A percentile compares a stretch with the other conserved stretches of the same genome.
Evolutionary conservation across 1,140 invertebrate species (phyloP).

Genomic region (Limonius californicus): DNA sequence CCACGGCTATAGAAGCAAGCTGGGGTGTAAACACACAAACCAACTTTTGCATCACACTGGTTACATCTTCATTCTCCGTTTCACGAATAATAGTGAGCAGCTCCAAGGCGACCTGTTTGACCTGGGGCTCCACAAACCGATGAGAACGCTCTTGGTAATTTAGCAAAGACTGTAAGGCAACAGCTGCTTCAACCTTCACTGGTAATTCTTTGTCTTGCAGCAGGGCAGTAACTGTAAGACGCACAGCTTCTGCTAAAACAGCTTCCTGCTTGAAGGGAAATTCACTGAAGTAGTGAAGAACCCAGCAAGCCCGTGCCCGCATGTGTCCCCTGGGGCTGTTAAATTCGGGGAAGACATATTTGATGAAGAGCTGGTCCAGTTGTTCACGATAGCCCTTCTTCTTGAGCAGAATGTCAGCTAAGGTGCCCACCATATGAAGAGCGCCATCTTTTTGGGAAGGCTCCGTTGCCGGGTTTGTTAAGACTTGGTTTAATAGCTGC

Average conservation of each 20-base stretch:
- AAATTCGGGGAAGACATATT: conserved; percentile 94
- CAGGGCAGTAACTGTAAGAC: conserved; percentile 73
- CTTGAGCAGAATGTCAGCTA: conserved; percentile 85
- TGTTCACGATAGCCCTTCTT: conserved; percentile 93
- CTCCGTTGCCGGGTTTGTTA: conserved; percentile 63
- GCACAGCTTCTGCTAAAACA: conserved; percentile 75
- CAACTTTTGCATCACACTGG: conserved; percentile 92
- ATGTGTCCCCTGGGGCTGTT: conserved; percentile 81
- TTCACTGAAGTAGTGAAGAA: conserved; percentile 85
- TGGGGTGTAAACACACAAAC: conserved; percentile 90
- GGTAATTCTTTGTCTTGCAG: conserved; percentile 89
- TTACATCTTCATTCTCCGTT: conserved; percentile 97
- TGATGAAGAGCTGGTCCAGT: conserved; percentile 87
- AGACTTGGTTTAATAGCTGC: conserved; percentile 79
- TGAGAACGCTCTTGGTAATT: conserved; percentile 66
- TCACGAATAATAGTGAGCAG: conserved; percentile 88
- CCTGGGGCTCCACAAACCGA: conserved; percentile 78
- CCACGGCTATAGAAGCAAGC: conserved; percentile 87
- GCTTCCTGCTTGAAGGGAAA: conserved; percentile 84
- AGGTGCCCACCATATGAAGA: conserved; percentile 93
- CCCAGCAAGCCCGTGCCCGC: conserved; percentile 92
- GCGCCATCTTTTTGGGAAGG: conserved; percentile 92
- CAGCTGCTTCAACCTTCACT: conserved; percentile 96
- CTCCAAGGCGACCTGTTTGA: conserved; percentile 80
- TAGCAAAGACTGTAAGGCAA: conserved; percentile 89